Conservation (phyloP, 2,888 invertebrate species). For the Bruchidius siliquastri region DNA sequence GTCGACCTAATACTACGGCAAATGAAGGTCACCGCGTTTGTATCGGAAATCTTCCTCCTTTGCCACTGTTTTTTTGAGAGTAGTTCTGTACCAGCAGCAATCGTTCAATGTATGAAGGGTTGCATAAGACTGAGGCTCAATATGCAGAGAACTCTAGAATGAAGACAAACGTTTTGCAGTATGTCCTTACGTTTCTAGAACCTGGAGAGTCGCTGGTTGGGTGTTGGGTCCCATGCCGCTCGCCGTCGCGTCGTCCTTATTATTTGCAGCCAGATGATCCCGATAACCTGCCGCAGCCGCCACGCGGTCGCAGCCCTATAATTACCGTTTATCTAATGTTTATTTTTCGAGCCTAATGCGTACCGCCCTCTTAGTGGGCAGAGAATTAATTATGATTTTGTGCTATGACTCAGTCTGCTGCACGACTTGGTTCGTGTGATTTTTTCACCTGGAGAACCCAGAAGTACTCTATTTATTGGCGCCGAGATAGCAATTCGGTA, state of each 20-base stretch:
- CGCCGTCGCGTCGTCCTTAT: neutral
- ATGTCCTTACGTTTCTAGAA: neutral
- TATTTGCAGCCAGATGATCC: neutral
- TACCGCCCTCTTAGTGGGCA: slow-evolving; percentile 29
- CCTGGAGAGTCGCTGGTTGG: neutral
- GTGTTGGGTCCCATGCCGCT: neutral
- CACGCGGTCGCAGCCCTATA: slow-evolving; percentile 28
- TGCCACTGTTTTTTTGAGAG: too few relatives aligned
- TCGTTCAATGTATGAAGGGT: too few relatives aligned
- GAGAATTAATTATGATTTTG: slow-evolving; percentile 46
- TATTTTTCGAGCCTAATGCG: slow-evolving; percentile 44
- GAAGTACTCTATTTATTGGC: neutral
- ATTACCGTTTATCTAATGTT: slow-evolving; percentile 46
- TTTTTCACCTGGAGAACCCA: neutral
- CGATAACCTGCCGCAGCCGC: neutral
- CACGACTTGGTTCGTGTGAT: slow-evolving; percentile 4
- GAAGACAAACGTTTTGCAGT: too few relatives aligned
- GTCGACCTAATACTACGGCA: too few relatives aligned
- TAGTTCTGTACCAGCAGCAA: too few relatives aligned
- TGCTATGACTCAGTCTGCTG: slow-evolving; percentile 26
- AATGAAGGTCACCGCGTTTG: too few relatives aligned
- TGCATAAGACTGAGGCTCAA: too few relatives aligned
- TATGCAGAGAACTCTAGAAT: too few relatives aligned
- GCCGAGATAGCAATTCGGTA: neutral
- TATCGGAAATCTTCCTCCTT: too few relatives aligned